Conservation (phyloP, 2,888 invertebrate genomes). For the Antheraea assamensis region DNA sequence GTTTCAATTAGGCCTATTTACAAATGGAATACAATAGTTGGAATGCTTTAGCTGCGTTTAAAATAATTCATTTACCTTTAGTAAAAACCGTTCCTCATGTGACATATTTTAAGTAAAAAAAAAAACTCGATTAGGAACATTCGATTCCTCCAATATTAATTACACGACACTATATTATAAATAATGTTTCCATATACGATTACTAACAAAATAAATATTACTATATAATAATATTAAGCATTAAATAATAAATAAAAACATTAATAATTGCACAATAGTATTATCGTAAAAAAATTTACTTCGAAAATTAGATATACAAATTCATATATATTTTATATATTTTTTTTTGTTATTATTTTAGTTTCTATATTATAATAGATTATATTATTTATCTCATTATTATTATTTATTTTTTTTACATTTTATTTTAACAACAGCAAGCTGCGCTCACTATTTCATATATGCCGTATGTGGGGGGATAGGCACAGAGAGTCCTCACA, state of each 20-base stretch:
- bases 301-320: conserved; percentile 45
- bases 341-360: neutral
- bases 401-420: conserved; percentile 40
- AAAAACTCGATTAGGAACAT: conserved; percentile 72
- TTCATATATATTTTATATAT: conserved; percentile 2
- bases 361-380: neutral
- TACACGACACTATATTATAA: conserved; percentile 46
- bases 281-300: conserved; percentile 66
- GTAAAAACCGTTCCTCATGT: conserved; percentile 29
- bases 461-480: conserved; percentile 58
- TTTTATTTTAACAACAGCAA: conserved; percentile 57
- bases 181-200: conserved; percentile 63
- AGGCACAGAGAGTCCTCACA: conserved; percentile 58
- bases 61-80: neutral
- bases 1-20: conserved; percentile 79
- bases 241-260: conserved; percentile 76
- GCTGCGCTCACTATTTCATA: conserved; percentile 63
- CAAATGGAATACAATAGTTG: conserved; percentile 77
- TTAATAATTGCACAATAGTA: conserved; percentile 72
- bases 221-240: conserved; percentile 55
- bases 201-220: conserved; percentile 78
- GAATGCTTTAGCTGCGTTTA: conserved; percentile 65
- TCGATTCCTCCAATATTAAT: conserved; percentile 60
- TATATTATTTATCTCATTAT: neutral
- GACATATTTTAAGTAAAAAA: conserved; percentile 44